Evolutionary conservation across 2,888 invertebrate species (phyloP), one percentile per base, ranked within the genome.

Genomic region (Nomada fucata): DNA sequence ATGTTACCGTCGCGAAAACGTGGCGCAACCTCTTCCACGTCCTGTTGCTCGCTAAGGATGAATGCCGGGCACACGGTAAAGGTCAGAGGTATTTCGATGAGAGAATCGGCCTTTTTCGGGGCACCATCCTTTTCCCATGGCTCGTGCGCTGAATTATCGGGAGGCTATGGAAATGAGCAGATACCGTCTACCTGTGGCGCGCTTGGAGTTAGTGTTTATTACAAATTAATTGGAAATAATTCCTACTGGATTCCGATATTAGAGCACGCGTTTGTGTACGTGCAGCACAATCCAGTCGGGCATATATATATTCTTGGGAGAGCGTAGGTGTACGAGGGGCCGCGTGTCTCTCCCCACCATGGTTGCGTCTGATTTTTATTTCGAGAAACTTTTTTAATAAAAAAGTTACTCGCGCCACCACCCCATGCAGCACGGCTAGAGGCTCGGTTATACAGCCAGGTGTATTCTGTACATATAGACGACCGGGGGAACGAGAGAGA

Each of bases 361-460:
- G 81, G 47, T 4, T 71, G 79, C 80, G 87, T 89, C 86, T 87
- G 89, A 91, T 90, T 92, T 92, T 92, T 92, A 90, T 91, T 91
- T 91, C 88, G 89, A 92, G 92, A 91, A 92, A 93, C 91, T 92
- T 93, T 93, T 93, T 93, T 93, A 93, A 92, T 93, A 93, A 93
- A 93, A 93, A 93, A 93, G 92, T 93, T 93, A 87, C 87, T 86
- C 80, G 84, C 82, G 69, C 82, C 79, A 83, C 61, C 74, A 83
- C 61, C 74, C 65, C 70, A 63, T 47, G 67, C 53, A 75, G 42
- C 44, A 7, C 53, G 76, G 76, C 70, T 70, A 60, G 77, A 73
- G 72, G 78, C 72, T 69, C 65, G 77, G 76, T 83, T 85, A 76
- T 78, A 86, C 88, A 76, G 77, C 73, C 86, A 86, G 86, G 86